phyloP scores from a whole-genome alignment of 35 echinoderm and acorn worm species.

The Ptychodera flava region DNA sequence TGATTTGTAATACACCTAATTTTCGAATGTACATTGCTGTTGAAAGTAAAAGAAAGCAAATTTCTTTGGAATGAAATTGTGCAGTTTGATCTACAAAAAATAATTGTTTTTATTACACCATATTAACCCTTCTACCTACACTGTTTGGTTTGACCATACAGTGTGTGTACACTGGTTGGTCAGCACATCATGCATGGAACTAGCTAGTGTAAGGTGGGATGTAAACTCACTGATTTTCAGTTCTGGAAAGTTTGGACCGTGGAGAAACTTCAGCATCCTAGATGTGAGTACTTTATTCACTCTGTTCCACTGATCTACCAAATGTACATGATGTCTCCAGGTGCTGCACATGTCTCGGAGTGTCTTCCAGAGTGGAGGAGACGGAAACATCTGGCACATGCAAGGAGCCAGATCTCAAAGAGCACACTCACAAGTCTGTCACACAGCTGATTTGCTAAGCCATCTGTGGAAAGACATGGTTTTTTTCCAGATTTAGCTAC shows the following conservation, averaged over 20 bases:
- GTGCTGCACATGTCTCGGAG: conserved; percentile 77
- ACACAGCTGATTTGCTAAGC: conserved; percentile 89
- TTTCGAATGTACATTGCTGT: too few relatives aligned
- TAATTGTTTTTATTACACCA: too few relatives aligned
- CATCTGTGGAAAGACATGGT: conserved; percentile 37
- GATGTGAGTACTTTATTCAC: conserved; percentile 84
- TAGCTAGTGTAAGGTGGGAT: too few relatives aligned
- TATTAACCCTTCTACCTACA: too few relatives aligned
- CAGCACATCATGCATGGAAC: not conserved
- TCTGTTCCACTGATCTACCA: conserved; percentile 87
- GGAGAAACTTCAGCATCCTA: conserved; percentile 62
- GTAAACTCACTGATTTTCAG: conserved; percentile 71
- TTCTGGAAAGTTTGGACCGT: conserved; percentile 81
- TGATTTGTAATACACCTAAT: too few relatives aligned
- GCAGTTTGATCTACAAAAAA: too few relatives aligned
- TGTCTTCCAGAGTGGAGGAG: conserved; percentile 78
- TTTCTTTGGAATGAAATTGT: too few relatives aligned
- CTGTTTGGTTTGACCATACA: too few relatives aligned
- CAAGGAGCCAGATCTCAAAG: conserved; percentile 96
- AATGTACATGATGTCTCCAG: conserved; percentile 79
- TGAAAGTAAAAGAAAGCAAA: too few relatives aligned
- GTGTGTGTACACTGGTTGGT: not conserved
- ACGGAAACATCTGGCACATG: conserved; percentile 81
- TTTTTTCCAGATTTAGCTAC: not conserved
- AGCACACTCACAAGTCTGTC: conserved; percentile 88